Evolutionary conservation across 2,113 vertebrate species (phyloP), one percentile per base, ranked within the genome.

Genomic region (Bostrychus sinensis): DNA sequence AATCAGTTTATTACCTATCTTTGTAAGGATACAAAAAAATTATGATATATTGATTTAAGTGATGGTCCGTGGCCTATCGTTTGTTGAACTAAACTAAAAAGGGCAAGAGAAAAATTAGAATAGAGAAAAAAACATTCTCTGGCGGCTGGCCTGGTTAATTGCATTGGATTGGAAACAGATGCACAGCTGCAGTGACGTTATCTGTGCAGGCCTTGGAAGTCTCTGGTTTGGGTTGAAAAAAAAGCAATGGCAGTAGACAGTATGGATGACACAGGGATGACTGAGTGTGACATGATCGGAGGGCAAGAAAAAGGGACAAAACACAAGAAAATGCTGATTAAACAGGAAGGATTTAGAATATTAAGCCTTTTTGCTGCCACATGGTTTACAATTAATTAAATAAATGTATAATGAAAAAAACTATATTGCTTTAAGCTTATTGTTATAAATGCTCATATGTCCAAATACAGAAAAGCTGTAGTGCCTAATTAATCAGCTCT

Each of bases 111-210:
- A 71, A 75, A 72, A 85, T 56, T 71, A 57, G 78, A 79, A 77
- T 81, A 78, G 64, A 79, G 78, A 70, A 66, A 70, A 66, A 65
- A 86, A 87, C 87, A 85, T 89, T 90, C 89, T 86, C 82, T 74
- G 82, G 78, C 78, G n/a, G n/a, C n/a, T 72, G 64, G 66, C 68
- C 78, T 65, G 77, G 80, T 87, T 91, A 92, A 92, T 91, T 92
- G 86, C 82, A 61, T 5, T 1, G 73, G 81, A 93, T 91, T 90
- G 85, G 86, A 91, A 92, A 73, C 91, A 92, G 89, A 91, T 92
- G 91, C 82, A 74, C 41, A 66, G 80, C 67, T 72, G 51, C 79
- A 81, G 83, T 89, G 86, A 88, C 83, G 84, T 91, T 88, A 89
- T 91, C 76, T 81, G 72, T 86, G 71, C 28, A 88, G 88, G 90